Conservation (phyloP, 2,113 vertebrate species). For the Oenanthe melanoleuca region DNA sequence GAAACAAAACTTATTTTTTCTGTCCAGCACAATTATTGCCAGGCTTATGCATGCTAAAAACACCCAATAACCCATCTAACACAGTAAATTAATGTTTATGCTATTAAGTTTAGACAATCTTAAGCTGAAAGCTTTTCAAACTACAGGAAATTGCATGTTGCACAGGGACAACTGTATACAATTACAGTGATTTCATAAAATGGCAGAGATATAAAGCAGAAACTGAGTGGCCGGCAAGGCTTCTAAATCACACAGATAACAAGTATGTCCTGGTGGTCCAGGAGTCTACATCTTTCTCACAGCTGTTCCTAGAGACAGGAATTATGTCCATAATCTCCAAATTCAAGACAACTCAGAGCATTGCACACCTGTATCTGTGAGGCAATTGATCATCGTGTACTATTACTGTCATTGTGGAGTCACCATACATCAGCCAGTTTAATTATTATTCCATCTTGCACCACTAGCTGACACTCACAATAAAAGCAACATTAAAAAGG, state of each 20-base stretch:
- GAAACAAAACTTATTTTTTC: slow-evolving; percentile 50
- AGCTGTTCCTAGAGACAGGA: background rate
- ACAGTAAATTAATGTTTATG: slow-evolving; percentile 54
- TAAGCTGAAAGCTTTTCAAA: slow-evolving; percentile 58
- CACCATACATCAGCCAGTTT: background rate
- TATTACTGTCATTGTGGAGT: background rate
- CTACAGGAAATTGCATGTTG: slow-evolving; percentile 44
- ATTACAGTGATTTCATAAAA: slow-evolving; percentile 51
- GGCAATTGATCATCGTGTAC: background rate
- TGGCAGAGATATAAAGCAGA: slow-evolving; percentile 43
- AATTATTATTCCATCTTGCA: background rate
- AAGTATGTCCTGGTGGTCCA: background rate
- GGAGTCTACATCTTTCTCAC: background rate
- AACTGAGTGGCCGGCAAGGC: background rate
- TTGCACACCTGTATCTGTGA: background rate
- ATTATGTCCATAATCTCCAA: background rate
- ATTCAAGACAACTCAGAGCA: background rate
- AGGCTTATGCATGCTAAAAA: slow-evolving; percentile 31
- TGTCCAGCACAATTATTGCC: slow-evolving; percentile 37
- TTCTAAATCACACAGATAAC: slow-evolving; percentile 41
- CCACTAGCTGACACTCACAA: background rate
- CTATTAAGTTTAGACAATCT: slow-evolving; percentile 53
- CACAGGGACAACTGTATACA: slow-evolving; percentile 37
- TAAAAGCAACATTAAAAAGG: background rate
- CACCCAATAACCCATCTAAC: slow-evolving; percentile 42